A percentile compares a stretch with the other conserved stretches of the same genome.
Conservation (phyloP, 1,140 invertebrate species). For the Cryptotermes secundus region DNA sequence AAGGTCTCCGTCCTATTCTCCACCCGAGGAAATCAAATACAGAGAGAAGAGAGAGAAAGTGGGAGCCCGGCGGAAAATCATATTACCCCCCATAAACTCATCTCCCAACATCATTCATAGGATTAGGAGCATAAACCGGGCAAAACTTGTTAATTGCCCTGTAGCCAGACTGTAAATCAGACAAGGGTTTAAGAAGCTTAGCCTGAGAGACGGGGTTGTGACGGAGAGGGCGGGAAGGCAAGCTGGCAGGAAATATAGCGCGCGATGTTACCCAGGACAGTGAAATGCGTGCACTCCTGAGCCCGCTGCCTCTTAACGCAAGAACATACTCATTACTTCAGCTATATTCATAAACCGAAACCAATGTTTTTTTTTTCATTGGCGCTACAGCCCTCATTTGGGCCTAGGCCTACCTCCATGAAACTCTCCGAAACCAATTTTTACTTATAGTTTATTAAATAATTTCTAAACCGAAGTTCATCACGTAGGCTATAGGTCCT, state of each 20-base stretch:
- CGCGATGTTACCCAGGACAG: not conserved
- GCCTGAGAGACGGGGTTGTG: conserved; percentile 27
- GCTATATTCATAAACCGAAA: too few species aligned
- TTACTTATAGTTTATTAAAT: too few species aligned
- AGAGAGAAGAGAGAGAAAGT: too few species aligned
- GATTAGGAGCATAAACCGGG: conserved; percentile 38
- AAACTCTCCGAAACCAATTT: too few species aligned
- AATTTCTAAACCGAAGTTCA: too few species aligned
- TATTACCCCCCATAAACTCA: conserved; percentile 38
- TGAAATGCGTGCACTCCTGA: not conserved
- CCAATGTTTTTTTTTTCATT: too few species aligned
- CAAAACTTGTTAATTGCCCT: conserved; percentile 38
- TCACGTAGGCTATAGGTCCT: too few species aligned
- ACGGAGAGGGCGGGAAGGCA: conserved; percentile 1
- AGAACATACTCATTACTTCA: too few species aligned
- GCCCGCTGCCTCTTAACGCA: not conserved
- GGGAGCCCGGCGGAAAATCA: conserved; percentile 32
- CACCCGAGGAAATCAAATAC: conserved; percentile 33
- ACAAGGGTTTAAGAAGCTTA: conserved; percentile 38
- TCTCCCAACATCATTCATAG: conserved; percentile 38
- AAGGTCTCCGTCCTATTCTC: conserved; percentile 5
- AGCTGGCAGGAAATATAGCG: not conserved
- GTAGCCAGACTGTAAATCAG: conserved; percentile 38
- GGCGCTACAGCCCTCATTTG: too few species aligned
- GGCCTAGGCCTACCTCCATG: too few species aligned